Percentiles rank a stretch among this genome's conserved stretches.
Evolutionary conservation across 2,113 vertebrate genomes (phyloP).

Genomic region (Xenopus laevis): DNA sequence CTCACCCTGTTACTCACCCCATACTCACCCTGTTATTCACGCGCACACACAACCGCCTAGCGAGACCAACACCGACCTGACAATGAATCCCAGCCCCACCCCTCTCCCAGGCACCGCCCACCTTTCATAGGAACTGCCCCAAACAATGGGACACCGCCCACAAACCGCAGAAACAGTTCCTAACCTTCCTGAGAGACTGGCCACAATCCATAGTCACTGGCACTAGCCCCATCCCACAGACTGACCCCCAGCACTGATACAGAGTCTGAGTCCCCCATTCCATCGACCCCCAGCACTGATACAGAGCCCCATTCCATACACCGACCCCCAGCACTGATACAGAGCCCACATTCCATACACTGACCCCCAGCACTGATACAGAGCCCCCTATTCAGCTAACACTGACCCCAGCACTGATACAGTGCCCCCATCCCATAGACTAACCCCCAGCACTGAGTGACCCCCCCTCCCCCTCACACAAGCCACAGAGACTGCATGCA

Average conservation of each 20-base stretch:
- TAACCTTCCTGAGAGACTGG: too few species aligned
- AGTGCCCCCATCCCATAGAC: not conserved
- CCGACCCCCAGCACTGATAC: not conserved
- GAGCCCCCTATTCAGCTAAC: not conserved
- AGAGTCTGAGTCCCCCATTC: constrained; percentile 7
- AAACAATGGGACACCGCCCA: too few species aligned
- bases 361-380: not conserved
- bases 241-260: too few species aligned
- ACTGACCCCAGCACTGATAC: not conserved
- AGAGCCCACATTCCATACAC: not conserved
- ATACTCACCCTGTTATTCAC: not conserved
- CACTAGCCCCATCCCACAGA: not conserved
- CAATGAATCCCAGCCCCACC: constrained; percentile 5
- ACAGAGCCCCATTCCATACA: not conserved
- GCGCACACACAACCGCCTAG: not conserved
- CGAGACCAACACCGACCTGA: not conserved
- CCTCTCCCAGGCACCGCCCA: too few species aligned
- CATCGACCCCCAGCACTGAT: not conserved
- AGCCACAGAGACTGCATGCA: not conserved
- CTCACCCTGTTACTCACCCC: too few species aligned
- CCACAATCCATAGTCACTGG: too few species aligned
- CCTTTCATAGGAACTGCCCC: too few species aligned
- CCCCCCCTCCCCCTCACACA: not conserved
- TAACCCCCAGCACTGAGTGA: not conserved
- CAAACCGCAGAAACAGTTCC: too few species aligned